Evolutionary conservation across 30 jellyfish, hydroid and myxozoan species (phyloP), one percentile per base, ranked within the genome.

Genomic region (Turritopsis dohrnii): DNA sequence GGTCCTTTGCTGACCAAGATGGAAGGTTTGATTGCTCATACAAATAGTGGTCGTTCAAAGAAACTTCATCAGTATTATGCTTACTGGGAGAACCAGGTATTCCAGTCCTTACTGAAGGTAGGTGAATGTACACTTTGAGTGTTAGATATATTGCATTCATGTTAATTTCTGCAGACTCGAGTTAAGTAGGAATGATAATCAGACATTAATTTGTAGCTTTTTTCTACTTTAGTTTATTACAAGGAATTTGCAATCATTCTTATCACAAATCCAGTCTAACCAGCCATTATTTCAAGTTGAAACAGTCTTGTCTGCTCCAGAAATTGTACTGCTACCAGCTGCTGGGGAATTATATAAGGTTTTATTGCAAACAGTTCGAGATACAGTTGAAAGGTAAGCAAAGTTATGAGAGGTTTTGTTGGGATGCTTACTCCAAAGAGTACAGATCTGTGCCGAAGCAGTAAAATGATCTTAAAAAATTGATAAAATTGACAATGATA

Each of bases 241-340:
- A 27, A 85, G 88, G 71, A 94, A 94, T 77, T 75, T 94, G 76
- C 95, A 89, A 80, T 53, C 74, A 54, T 83, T 94, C 83, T 28
- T 94, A 29, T 73, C 71, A 26, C 97, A 88, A 71, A 86, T 94
- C 24, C 97, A 88, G 60, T 86, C 96, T 18, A 89, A 86, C 54
- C 76, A 94, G 71, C 96, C 96, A 81, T 87, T 94, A 76, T 94
- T 94, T 65, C 96, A 94, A 83, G 77, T 94, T 71, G 99, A 94
- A 87, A 94, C 99, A 28, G 97, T 94, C 18, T 81, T 94, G 66
- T 94, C 99, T 18, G 96, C 96, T 7, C 99, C 99, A 0, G 98
- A 93, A 65, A 93, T 93, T 26, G 91, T 93, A 71, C 85, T 93
- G 52, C 83, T 95, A 8, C 98, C 98, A 52, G 86, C 98, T 9